These are phyloP conservation scores for Upupa epops DNA, from an alignment of 2,113 vertebrate species.

Conservation along the genomic window DNA sequence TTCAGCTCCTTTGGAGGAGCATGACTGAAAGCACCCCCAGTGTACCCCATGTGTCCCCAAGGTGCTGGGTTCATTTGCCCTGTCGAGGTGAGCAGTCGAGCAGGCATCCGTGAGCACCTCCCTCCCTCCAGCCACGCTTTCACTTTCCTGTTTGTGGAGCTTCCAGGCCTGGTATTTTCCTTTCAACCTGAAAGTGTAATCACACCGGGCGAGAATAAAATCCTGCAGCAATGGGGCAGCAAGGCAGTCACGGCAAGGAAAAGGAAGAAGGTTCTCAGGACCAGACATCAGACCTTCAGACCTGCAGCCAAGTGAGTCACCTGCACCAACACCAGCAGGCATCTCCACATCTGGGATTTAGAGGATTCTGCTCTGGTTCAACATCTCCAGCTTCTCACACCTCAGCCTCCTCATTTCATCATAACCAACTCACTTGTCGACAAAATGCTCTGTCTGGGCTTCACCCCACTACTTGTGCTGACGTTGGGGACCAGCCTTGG, in stretches of 20 bases:
- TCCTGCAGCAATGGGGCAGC: neutral
- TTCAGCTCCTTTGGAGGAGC: too few relatives aligned
- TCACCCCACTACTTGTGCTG: neutral
- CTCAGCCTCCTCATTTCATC: accelerated
- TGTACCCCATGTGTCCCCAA: accelerated
- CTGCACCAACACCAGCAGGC: neutral
- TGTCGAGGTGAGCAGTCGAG: accelerated
- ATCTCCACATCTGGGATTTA: neutral
- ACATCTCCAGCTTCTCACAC: neutral
- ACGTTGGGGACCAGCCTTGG: neutral
- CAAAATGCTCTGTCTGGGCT: neutral
- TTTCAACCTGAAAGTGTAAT: neutral
- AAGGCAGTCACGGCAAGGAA: accelerated
- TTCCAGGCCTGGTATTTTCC: neutral
- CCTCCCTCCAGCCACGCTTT: neutral
- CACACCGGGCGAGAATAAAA: neutral
- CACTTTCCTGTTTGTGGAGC: constrained; percentile 7
- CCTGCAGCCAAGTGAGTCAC: accelerated
- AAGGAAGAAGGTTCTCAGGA: accelerated
- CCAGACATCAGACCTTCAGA: too few relatives aligned
- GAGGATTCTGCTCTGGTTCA: accelerated
- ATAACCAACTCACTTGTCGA: accelerated
- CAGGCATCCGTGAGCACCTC: neutral
- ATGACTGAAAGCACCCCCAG: neutral
- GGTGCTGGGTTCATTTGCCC: neutral